phyloP scores from a whole-genome alignment of 2,113 vertebrate species.

The Natator depressus region DNA sequence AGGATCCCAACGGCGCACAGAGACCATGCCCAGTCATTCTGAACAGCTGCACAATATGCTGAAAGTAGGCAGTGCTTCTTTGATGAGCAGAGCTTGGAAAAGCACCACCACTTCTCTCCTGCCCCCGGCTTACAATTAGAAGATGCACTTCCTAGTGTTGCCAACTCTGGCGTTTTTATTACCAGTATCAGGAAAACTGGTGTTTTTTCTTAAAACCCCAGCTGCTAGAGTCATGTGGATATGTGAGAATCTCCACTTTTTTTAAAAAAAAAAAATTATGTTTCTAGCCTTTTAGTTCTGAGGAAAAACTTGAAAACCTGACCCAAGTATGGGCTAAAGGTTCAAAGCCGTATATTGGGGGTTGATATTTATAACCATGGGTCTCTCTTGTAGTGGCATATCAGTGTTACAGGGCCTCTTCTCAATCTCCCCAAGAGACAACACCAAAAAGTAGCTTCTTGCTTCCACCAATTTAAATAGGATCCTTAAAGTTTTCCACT shows the following conservation, averaged over 20 bases:
- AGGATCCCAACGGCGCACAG: background rate
- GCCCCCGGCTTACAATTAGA: background rate
- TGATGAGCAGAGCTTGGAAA: background rate
- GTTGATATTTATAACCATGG: background rate
- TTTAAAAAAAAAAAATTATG: no score
- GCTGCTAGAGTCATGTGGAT: background rate
- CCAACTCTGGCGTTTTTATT: background rate
- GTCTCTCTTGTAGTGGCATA: background rate
- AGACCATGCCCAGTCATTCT: background rate
- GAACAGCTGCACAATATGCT: background rate
- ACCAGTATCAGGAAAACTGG: background rate
- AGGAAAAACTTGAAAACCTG: background rate
- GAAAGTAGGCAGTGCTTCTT: background rate
- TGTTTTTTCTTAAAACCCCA: background rate
- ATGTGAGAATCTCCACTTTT: background rate
- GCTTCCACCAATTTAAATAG: background rate
- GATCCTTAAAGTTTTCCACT: background rate
- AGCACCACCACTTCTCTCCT: background rate
- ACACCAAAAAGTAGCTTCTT: background rate
- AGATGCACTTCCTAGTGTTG: background rate
- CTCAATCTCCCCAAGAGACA: background rate
- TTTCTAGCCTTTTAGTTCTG: background rate
- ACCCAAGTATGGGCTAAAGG: background rate
- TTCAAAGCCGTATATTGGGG: background rate
- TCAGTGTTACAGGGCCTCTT: background rate